Evolutionary conservation across 2,888 invertebrate species (phyloP), one percentile per base, ranked within the genome.

Genomic region (Lydus trimaculatus): DNA sequence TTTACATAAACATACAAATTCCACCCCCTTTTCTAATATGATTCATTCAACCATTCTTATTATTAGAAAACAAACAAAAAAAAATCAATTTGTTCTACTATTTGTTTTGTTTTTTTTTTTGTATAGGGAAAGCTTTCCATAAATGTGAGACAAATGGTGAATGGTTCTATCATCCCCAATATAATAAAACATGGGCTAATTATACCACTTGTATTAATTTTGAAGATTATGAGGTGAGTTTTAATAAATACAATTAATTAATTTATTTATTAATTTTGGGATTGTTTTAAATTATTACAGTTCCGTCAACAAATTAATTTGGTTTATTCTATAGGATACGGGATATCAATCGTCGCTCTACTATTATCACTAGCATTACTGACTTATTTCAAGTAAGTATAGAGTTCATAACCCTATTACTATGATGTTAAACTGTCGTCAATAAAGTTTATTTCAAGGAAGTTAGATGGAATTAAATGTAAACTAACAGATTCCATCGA

Each of bases 291-390:
- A 11, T 66, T 71, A 69, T 89, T 89, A 33, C 89, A 94, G 94
- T 90, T 91, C 86, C 88, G 91, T 75, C 89, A 90, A 78, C 87
- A 88, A 69, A 90, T 96, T 76, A 92, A 91, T 82, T 88, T 90
- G 64, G 91, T 96, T 78, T 95, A 95, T 87, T 92, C 94, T 83
- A 89, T 91, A 33, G 97, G 97, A 76, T 97, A 97, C 87, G 89
- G 91, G 82, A 89, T 95, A 81, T 97, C 97, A 15, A 87, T 97
- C 70, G 89, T 95, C 72, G 95, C 96, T 74, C 90, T 97, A 70
- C 84, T 95, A 67, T 83, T 95, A 60, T 96, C 97, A 1, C 87
- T 97, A 71, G 90, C 88, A 74, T 93, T 97, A 76, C 91, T 97
- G 75, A 89, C 91, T 78, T 94, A 94, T 85, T 96, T 97, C 88